Conservation (phyloP, 2,888 invertebrate genomes). For the Barypeithes pellucidus region DNA sequence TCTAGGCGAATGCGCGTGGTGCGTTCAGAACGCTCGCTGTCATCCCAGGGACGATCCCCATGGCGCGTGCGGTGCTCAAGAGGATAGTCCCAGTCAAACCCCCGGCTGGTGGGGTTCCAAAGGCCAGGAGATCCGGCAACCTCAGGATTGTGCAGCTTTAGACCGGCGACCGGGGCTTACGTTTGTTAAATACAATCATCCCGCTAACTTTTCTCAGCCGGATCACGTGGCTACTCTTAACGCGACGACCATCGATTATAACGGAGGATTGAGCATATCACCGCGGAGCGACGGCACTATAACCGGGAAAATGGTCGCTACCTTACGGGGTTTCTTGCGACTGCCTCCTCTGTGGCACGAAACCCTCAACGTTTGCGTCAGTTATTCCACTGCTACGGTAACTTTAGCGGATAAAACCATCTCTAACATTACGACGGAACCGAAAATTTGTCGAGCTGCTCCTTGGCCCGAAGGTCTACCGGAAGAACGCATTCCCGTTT, state of each 20-base stretch:
- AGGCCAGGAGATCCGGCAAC: constrained; percentile 75
- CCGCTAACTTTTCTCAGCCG: constrained; percentile 90
- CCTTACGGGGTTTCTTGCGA: constrained; percentile 87
- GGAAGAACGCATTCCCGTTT: constrained; percentile 66
- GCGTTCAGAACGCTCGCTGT: constrained; percentile 93
- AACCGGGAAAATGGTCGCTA: constrained; percentile 81
- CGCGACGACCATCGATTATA: constrained; percentile 75
- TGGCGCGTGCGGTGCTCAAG: constrained; percentile 85
- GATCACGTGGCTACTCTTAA: constrained; percentile 72
- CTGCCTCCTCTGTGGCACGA: constrained; percentile 86
- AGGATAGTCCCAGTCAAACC: constrained; percentile 86
- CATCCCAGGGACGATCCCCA: constrained; percentile 89
- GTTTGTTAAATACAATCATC: constrained; percentile 89
- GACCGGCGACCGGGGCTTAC: constrained; percentile 92
- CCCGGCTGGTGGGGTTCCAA: constrained; percentile 94
- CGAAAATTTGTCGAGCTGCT: constrained; percentile 79
- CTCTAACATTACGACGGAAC: constrained; percentile 78
- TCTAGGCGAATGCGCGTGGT: constrained; percentile 91
- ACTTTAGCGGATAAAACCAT: constrained; percentile 71
- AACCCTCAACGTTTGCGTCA: constrained; percentile 84
- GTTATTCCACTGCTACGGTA: constrained; percentile 82
- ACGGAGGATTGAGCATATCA: constrained; percentile 67
- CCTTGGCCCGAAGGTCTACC: constrained; percentile 65
- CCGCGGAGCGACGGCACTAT: constrained; percentile 59
- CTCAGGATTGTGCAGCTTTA: constrained; percentile 84